A percentile compares a stretch with the other conserved stretches of the same genome.
Conservation (phyloP, 2,113 vertebrate species). For the Scortum barcoo region DNA sequence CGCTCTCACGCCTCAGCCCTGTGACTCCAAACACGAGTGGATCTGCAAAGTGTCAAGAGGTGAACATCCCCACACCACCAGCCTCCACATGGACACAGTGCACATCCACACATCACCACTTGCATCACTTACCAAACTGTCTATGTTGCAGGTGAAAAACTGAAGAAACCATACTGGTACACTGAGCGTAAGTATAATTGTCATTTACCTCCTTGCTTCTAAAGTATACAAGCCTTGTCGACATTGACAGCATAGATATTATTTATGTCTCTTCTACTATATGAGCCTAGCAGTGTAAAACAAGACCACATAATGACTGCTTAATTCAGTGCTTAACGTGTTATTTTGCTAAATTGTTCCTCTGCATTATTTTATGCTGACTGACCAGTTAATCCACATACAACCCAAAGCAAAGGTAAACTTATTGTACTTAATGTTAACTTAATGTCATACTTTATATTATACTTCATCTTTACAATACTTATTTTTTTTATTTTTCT, state of each 20-base stretch:
- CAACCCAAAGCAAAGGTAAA: background rate
- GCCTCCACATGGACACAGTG: background rate
- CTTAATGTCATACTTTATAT: background rate
- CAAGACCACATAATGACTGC: background rate
- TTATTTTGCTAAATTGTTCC: no score
- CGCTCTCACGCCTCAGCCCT: slow-evolving; percentile 85
- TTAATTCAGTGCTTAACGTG: no score
- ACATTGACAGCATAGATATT: background rate
- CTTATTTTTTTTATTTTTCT: no score
- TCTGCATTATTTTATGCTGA: background rate
- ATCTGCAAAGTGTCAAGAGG: slow-evolving; percentile 95
- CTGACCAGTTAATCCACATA: background rate
- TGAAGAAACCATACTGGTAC: slow-evolving; percentile 91
- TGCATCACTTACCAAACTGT: slow-evolving; percentile 14
- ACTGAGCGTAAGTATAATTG: slow-evolving; percentile 86
- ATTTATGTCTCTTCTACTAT: background rate
- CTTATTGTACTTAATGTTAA: background rate
- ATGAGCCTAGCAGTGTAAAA: background rate
- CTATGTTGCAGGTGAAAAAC: slow-evolving; percentile 86
- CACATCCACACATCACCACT: background rate
- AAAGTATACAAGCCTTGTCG: background rate
- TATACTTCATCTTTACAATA: background rate
- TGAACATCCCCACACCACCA: slow-evolving; percentile 44
- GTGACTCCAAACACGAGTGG: slow-evolving; percentile 91
- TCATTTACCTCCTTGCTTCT: background rate